Evolutionary conservation across 2,797 vertebrate genomes (phyloP).

Genomic region (Sebastes iracundus): DNA sequence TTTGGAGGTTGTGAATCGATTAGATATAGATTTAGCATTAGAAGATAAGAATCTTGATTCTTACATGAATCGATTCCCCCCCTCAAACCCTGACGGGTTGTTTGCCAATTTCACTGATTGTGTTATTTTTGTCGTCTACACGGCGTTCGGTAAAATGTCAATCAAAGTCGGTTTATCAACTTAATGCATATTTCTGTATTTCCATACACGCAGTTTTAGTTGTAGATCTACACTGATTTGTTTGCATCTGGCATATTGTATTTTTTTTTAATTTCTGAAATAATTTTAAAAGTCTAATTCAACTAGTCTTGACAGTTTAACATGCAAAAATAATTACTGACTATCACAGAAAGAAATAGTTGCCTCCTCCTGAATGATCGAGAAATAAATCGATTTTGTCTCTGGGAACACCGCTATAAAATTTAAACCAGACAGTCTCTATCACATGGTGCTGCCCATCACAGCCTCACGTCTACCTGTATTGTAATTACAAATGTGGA

Average conservation of each 20-base stretch:
- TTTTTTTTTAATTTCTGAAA: background rate
- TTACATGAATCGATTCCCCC: no score
- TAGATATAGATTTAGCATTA: no score
- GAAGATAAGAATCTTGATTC: no score
- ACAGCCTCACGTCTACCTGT: background rate
- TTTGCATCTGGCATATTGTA: background rate
- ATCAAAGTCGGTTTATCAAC: background rate
- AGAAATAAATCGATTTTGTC: background rate
- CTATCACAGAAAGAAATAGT: background rate
- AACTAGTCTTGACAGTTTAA: background rate
- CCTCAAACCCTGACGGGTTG: background rate
- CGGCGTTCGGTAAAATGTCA: background rate
- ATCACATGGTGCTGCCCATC: background rate
- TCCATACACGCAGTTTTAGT: background rate
- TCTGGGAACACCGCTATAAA: background rate
- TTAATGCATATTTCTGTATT: background rate
- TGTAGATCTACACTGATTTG: background rate
- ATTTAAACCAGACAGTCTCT: background rate
- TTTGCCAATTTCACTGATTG: background rate
- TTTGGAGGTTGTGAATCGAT: no score
- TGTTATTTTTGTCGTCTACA: background rate
- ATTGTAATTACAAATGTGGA: background rate
- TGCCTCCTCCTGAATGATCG: background rate
- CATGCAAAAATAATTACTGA: background rate
- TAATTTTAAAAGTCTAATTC: background rate